Evolutionary conservation across 2,888 invertebrate genomes (phyloP).

Genomic region (Eurois occulta): DNA sequence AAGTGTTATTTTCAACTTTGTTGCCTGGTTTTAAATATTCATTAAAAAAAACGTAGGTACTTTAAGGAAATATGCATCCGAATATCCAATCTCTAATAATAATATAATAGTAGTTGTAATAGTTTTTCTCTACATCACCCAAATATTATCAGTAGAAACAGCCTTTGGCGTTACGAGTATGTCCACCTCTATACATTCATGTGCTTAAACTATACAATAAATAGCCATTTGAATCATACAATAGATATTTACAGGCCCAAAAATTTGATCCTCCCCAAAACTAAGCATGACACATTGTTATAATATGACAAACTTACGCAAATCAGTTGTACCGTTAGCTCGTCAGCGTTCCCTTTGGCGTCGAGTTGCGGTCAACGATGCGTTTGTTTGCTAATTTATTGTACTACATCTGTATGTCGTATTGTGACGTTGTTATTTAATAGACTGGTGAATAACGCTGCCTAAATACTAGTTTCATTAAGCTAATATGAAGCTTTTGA

Average conservation of each 20-base stretch:
- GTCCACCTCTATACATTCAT: background rate
- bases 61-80: too few species aligned
- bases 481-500: background rate
- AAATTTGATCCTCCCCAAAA: constrained; percentile 18
- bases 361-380: constrained; percentile 55
- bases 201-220: background rate
- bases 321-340: constrained; percentile 55
- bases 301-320: constrained; percentile 48
- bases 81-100: too few species aligned
- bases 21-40: too few species aligned
- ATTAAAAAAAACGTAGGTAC: too few species aligned
- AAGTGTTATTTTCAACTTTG: too few species aligned
- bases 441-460: constrained; percentile 26
- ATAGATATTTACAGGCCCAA: constrained; percentile 22
- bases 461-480: constrained; percentile 2
- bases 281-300: constrained; percentile 47
- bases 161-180: background rate
- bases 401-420: constrained; percentile 47
- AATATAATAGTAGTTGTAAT: background rate
- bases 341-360: constrained; percentile 53
- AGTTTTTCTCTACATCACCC: background rate
- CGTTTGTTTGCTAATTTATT: constrained; percentile 66
- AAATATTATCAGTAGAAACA: background rate
- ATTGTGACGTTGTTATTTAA: constrained; percentile 45
- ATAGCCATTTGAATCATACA: constrained; percentile 22